Evolutionary conservation across 1,140 invertebrate genomes (phyloP), one percentile per base, ranked within the genome.

Genomic region (Caenorhabditis inopinata): DNA sequence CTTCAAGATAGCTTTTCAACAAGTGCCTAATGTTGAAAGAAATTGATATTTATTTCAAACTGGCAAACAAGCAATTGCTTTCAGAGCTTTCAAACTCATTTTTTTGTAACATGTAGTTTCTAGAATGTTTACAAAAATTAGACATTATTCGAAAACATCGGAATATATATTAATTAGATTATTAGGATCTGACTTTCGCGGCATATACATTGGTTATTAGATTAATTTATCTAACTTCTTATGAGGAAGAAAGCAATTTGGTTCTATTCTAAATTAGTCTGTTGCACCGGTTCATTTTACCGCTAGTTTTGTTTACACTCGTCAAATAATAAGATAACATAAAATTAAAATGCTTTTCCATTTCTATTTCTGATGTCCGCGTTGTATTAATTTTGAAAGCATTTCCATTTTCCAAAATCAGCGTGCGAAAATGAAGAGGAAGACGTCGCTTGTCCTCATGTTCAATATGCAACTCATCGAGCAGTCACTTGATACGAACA

Each of bases 401-500:
- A n/a, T n/a, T 68, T 38, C 29, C 58, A 38, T 68, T 68, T 16
- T n/a, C 58, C 58, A 68, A 68, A 68, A 68, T 68, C 58, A 68
- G 16, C 58, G 58, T 68, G 58, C 21, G 58, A 68, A 42, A 18
- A 68, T 5, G 27, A 7, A 42, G 25, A 21, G 7, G 18, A 16
- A 38, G n/a, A 21, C 32, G 32, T 68, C 23, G 25, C 27, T 11
- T 16, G n/a, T 25, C 3, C 25, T 68, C 32, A 38, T 68, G n/a
- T 18, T 38, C 58, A 68, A 68, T 68, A 38, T 68, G 29, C 58
- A 68, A 68, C 58, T 38, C 58, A 68, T 68, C 32, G 58, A 68
- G 58, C 32, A 68, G 58, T 68, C 58, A 68, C 58, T 68, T 68
- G 58, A 68, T 68, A 68, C 58, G 58, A 68, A 68, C 58, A 68